Evolutionary conservation across 2,113 vertebrate genomes (phyloP).

Genomic region (Silurus meridionalis): DNA sequence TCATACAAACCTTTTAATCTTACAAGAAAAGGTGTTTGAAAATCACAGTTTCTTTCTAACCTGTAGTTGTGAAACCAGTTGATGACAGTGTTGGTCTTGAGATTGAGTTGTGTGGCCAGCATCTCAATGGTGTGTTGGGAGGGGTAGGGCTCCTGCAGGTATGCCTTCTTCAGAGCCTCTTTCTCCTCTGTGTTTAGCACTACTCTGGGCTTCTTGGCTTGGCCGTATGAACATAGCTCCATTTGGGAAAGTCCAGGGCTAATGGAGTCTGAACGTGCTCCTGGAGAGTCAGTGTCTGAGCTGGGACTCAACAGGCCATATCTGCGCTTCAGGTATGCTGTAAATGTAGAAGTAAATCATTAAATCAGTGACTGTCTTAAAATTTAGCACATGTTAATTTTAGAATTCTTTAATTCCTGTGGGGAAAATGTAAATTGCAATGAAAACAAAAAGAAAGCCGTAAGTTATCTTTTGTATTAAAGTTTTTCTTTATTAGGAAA

Average conservation of each 20-base stretch:
- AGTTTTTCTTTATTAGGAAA: background rate
- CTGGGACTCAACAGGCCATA: slow-evolving; percentile 88
- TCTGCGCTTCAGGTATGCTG: slow-evolving; percentile 93
- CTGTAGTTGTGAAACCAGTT: slow-evolving; percentile 99
- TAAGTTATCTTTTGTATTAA: too few relatives aligned
- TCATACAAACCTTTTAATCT: background rate
- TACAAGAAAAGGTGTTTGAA: background rate
- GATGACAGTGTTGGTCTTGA: slow-evolving; percentile 98
- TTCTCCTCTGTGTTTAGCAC: slow-evolving; percentile 94
- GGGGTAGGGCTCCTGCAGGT: slow-evolving; percentile 94
- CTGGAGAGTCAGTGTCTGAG: slow-evolving; percentile 91
- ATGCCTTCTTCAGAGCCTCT: slow-evolving; percentile 89
- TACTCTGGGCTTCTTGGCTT: slow-evolving; percentile 92
- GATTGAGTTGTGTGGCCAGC: slow-evolving; percentile 91
- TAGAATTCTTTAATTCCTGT: background rate
- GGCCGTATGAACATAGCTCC: slow-evolving; percentile 84
- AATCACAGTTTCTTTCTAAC: slow-evolving; percentile 62
- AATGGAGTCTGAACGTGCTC: slow-evolving; percentile 82
- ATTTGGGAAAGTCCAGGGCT: slow-evolving; percentile 82
- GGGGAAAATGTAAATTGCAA: background rate
- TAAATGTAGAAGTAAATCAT: background rate
- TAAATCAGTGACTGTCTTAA: background rate
- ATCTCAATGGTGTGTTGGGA: slow-evolving; percentile 97
- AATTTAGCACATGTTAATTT: background rate
- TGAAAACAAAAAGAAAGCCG: background rate